A percentile compares a stretch with the other conserved stretches of the same genome.
Conservation (phyloP, 1,140 invertebrate species). For the Drosophila athabasca region DNA sequence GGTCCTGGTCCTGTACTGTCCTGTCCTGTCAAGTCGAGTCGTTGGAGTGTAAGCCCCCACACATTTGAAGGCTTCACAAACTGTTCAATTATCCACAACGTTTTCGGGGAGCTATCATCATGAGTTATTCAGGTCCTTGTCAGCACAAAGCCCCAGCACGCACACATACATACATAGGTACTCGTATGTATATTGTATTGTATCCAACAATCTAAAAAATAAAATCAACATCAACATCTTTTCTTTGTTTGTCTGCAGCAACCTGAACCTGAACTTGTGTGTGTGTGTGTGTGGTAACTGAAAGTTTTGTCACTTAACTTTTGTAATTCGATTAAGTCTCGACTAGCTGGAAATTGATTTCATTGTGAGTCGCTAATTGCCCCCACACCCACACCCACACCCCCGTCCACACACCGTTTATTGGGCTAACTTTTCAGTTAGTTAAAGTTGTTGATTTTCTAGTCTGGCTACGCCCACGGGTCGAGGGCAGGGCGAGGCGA, state of each 20-base stretch:
- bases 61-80: too few relatives aligned
- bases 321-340: constrained; percentile 69
- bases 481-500: too few relatives aligned
- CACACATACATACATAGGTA: not conserved
- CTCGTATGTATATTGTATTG: not conserved
- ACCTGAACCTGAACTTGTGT: not conserved
- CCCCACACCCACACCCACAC: not conserved
- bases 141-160: not conserved
- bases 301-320: constrained; percentile 71
- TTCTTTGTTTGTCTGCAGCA: constrained; percentile 15
- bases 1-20: too few relatives aligned
- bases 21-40: too few relatives aligned
- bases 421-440: constrained; percentile 49
- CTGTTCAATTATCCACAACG: too few relatives aligned
- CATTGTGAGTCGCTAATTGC: constrained; percentile 72
- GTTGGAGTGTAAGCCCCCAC: too few relatives aligned
- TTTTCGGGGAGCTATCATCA: constrained; percentile 3
- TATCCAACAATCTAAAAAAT: not conserved
- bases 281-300: constrained; percentile 15
- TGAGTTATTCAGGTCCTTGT: constrained; percentile 26
- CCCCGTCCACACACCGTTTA: constrained; percentile 7
- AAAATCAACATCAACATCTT: constrained; percentile 43
- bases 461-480: too few relatives aligned
- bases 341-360: constrained; percentile 75
- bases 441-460: not conserved